Evolutionary conservation across 2,797 vertebrate species (phyloP), one percentile per base, ranked within the genome.

Genomic region (Cetoscarus ocellatus): DNA sequence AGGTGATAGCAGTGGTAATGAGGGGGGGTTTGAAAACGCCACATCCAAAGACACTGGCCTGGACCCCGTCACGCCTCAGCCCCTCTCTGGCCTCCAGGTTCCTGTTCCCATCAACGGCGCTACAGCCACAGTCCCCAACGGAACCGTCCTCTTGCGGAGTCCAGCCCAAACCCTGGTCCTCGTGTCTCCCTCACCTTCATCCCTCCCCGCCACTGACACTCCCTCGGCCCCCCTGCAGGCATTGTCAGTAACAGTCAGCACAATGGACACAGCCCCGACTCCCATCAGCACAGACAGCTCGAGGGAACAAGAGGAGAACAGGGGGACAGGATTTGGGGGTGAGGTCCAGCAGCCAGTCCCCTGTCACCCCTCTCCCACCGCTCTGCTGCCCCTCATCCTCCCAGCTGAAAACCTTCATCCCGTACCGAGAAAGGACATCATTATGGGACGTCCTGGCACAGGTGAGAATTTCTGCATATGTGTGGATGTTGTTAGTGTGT

Each of bases 371-470:
- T 96, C 97, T 65, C 97, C 97, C 1, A 96, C 97, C 0, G 96
- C 97, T 59, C 93, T 98, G 76, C 91, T 98, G 79, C 97, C 97
- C 1, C 93, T 98, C 64, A 95, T 97, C 75, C 95, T 98, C 68
- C 96, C 96, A 13, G 93, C 95, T 4, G 96, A 96, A 82, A 96
- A 91, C 70, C 92, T 96, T 75, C 96, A 97, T 82, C 97, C 96
- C 0, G 93, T 93, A 2, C 97, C 97, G 13, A 95, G 96, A 80
- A 97, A 97, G 86, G 96, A 97, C 84, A 96, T 98, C 91, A 96
- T 98, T 85, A 97, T 98, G 96, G 97, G 96, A 78, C 94, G 96
- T 39, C 97, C 97, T 35, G 97, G 97, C 77, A 97, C 97, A 91
- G 97, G 97, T 98, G 95, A 95, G 95, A 70, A 34, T 18, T 52